These are phyloP conservation scores for Micronycteris hirsuta DNA, from an alignment of 2,113 vertebrate species.

Conservation along the genomic window DNA sequence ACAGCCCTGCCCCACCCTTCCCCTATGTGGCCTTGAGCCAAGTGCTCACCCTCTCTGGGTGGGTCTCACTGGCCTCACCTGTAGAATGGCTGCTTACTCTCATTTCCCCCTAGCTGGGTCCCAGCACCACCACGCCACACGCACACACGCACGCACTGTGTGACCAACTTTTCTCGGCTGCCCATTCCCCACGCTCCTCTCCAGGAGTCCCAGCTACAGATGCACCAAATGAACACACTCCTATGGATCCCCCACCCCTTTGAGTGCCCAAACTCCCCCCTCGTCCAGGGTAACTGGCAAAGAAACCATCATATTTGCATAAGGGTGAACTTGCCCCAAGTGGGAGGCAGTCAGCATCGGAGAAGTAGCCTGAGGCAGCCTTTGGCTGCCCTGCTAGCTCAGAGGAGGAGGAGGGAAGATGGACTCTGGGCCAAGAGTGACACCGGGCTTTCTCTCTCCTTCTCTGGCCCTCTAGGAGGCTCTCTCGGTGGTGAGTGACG, in stretches of 20 bases:
- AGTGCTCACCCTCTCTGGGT: not conserved
- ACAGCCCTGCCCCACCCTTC: not conserved
- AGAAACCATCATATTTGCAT: slow-evolving; percentile 33
- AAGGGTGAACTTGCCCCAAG: not conserved
- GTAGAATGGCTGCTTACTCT: not conserved
- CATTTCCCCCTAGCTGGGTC: not conserved
- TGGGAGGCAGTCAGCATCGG: slow-evolving; percentile 28
- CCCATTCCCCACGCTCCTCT: not conserved
- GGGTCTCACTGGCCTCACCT: not conserved
- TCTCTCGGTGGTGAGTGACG: slow-evolving; percentile 99
- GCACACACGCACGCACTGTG: fast-evolving
- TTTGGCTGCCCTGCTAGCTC: slow-evolving; percentile 60
- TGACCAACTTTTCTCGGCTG: not conserved
- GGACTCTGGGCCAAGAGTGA: not conserved
- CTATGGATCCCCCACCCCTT: too few relatives aligned
- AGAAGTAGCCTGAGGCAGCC: not conserved
- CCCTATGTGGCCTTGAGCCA: not conserved
- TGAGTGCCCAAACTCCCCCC: not conserved
- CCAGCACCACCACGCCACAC: too few relatives aligned
- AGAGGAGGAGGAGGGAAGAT: slow-evolving; percentile 11
- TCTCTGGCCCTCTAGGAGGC: slow-evolving; percentile 88
- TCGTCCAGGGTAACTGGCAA: not conserved
- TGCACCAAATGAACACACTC: not conserved
- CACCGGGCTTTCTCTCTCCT: slow-evolving; percentile 35
- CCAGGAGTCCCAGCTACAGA: not conserved